Evolutionary conservation across 1,140 invertebrate genomes (phyloP).

Genomic region (Chlorops oryzae): DNA sequence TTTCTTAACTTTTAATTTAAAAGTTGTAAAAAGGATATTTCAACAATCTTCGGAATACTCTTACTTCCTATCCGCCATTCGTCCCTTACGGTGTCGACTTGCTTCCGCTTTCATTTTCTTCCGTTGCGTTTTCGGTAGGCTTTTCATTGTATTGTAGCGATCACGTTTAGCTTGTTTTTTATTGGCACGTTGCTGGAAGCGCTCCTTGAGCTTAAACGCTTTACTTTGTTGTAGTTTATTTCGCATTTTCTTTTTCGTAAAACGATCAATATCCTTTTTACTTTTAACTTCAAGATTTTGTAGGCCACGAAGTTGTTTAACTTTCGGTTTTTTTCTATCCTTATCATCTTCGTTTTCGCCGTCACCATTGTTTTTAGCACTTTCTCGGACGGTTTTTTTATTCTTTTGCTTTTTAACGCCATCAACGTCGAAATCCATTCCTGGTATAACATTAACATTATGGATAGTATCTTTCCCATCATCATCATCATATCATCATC

Average conservation of each 20-base stretch:
- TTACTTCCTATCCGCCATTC: too few species aligned
- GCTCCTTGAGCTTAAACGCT: constrained; percentile 65
- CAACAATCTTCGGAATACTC: too few species aligned
- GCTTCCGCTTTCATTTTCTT: constrained; percentile 30
- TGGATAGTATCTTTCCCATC: constrained; percentile 28
- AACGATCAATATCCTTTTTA: constrained; percentile 60
- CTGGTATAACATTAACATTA: constrained; percentile 51
- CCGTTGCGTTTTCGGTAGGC: constrained; percentile 32
- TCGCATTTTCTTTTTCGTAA: constrained; percentile 60
- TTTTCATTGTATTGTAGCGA: constrained; percentile 36
- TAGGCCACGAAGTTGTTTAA: too few species aligned
- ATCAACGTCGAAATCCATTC: constrained; percentile 53
- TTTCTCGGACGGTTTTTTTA: constrained; percentile 6
- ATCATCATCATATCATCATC: constrained; percentile 42
- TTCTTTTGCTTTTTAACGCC: constrained; percentile 17
- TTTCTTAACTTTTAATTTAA: too few species aligned
- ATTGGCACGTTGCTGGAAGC: constrained; percentile 57
- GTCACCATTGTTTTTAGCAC: constrained; percentile 9
- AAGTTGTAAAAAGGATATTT: too few species aligned
- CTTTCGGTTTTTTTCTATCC: constrained; percentile 17
- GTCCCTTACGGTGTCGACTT: constrained; percentile 31
- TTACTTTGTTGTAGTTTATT: constrained; percentile 67
- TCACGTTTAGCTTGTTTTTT: constrained; percentile 52
- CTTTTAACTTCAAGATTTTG: constrained; percentile 46
- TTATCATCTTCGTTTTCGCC: constrained; percentile 4